Base-by-base conservation (phyloP, 2,113 vertebrate species). In the Cynopterus brachyotis region DNA sequence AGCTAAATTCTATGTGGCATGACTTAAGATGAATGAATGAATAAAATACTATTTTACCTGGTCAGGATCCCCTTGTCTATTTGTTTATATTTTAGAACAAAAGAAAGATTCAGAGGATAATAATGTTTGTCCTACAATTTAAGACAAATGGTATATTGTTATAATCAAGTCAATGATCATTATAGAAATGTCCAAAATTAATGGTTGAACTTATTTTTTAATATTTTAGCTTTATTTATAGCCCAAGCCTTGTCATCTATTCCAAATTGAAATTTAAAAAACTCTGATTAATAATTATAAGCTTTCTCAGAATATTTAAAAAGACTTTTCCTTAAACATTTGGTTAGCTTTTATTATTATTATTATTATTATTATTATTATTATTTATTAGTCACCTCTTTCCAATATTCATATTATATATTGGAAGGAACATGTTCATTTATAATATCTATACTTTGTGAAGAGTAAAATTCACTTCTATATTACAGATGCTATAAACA, bases 181-280 rank as follows among this genome's bases (percentile, higher is more conserved):
- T 80, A 60, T 35, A 70, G 26, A 80, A 91, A 84, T 12, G 32
- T 1, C 37, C 50, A 59, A 47, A 96, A 84, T 80, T 50, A 81
- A 37, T 57, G 26, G 37, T 59, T 95, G 66, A 95, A 94, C 84
- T 83, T 76, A 89, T 87, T n/a, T 95, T 42, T 75, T 92, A 91
- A 78, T 94, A 91, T 91, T 93, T 94, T 72, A 87, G 15, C 37
- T 80, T 94, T 83, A 89, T 93, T 93, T 35, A 67, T 40, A 91
- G 32, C 40, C 42, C 37, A 94, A 85, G 37, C 32, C 20, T 91
- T 90, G 45, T 57, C 20, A 79, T 86, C 64, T 95, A 79, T 66
- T 53, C 90, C 70, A 86, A 78, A 92, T 76, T 87, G 55, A 96
- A 97, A 84, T 78, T 37, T 69, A 57, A 92, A 91, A 24, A 84